Evolutionary conservation across 2,797 vertebrate species (phyloP), one percentile per base, ranked within the genome.

Genomic region (Chaunax sp.): DNA sequence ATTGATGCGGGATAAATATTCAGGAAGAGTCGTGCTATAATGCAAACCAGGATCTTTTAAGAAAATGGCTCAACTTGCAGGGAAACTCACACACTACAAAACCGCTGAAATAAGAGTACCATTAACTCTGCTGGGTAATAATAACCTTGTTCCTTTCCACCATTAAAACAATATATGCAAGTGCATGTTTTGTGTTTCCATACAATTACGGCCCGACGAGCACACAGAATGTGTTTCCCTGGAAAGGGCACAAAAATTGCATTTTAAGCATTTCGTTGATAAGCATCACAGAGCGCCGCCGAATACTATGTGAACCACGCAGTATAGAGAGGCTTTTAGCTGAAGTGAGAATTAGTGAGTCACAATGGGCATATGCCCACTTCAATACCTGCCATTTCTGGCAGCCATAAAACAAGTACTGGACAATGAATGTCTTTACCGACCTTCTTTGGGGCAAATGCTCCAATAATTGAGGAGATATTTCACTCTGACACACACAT

Each of bases 121-220:
- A 53, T 35, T 44, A 35, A 23, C 1, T 53, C 38, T 35, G 33
- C 33, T 2, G 11, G 22, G 8, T 53, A 25, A 52, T 53, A 25
- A 52, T 20, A 13, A 2, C 1, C 8, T 44, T 19, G 37, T 20
- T 35, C 14, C n/a, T n/a, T n/a, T n/a, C 28, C 33, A 16, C 38
- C 33, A 52, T 46, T 26, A 11, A 35, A 22, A 64, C 47, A 37
- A 55, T n/a, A 57, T 44, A 20, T 64, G 41, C 53, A 22, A 23
- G 18, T 41, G 52, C 60, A 55, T 61, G 50, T 38, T 37, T 13
- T 23, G 37, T 35, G 25, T 54, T 73, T 49, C 64, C 54, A 35
- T 50, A 45, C 38, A 49, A 51, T n/a, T n/a, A 53, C 40, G 35
- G 11, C 3, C 5, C 13, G 52, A 18, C 22, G 50, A 51, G 46